These are phyloP conservation scores for Bufo bufo DNA, from an alignment of 2,113 vertebrate genomes.

Conservation along the genomic window DNA sequence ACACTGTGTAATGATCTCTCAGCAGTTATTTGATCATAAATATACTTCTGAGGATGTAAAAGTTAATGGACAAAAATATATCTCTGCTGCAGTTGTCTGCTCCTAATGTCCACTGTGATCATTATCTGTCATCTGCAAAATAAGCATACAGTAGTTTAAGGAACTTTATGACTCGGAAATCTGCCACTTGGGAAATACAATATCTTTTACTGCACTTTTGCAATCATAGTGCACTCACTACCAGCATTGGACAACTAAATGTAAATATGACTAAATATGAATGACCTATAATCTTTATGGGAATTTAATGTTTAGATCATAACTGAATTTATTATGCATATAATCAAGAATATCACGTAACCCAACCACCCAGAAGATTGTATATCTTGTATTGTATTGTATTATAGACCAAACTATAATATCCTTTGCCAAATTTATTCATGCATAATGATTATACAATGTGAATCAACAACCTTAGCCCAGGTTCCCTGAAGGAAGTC, in stretches of 20 bases:
- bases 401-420: too few species aligned
- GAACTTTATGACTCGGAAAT: background rate
- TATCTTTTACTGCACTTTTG: background rate
- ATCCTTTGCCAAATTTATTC: too few species aligned
- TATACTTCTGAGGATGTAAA: conserved; percentile 33
- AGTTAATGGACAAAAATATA: conserved; percentile 33
- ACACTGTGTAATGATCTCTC: conserved; percentile 34
- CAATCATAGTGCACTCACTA: background rate
- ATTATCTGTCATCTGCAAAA: conserved; percentile 13
- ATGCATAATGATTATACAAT: too few species aligned
- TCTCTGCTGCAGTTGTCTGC: conserved; percentile 8
- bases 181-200: background rate
- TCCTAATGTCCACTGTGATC: conserved; percentile 17
- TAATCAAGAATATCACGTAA: too few species aligned
- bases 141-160: conserved; percentile 2
- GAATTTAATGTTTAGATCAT: background rate
- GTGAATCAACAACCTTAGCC: too few species aligned
- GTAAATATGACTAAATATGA: background rate
- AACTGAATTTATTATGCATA: too few species aligned
- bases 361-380: too few species aligned
- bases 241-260: background rate
- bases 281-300: background rate
- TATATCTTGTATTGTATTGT: too few species aligned
- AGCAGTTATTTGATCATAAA: conserved; percentile 42
- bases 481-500: too few species aligned